A percentile compares a stretch with the other conserved stretches of the same genome.
Evolutionary conservation across 2,888 invertebrate species (phyloP).

Genomic region (Lithophane semibrunnea): DNA sequence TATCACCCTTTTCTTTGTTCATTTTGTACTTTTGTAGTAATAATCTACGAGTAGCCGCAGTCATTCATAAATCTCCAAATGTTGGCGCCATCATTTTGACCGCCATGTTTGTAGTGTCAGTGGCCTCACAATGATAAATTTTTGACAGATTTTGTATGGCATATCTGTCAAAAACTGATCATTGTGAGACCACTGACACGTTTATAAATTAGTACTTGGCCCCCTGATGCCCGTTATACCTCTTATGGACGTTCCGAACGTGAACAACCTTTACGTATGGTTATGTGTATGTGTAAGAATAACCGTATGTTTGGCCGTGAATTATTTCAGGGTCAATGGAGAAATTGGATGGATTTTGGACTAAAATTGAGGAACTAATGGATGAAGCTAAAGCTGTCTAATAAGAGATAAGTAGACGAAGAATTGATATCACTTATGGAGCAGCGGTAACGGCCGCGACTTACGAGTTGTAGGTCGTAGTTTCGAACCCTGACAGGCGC

Average conservation of each 20-base stretch:
- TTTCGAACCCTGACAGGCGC: too few species aligned
- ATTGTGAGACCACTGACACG: too few species aligned
- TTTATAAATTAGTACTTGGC: too few species aligned
- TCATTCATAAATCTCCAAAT: constrained; percentile 33
- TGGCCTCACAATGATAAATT: too few species aligned
- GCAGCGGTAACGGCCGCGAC: too few species aligned
- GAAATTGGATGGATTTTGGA: background rate
- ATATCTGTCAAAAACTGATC: too few species aligned
- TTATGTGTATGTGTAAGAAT: constrained; percentile 11
- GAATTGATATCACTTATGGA: background rate
- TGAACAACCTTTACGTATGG: constrained; percentile 7
- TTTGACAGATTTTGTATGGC: too few species aligned
- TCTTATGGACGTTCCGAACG: background rate
- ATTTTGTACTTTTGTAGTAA: constrained; percentile 14
- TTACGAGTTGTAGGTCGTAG: too few species aligned
- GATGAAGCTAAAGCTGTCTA: background rate
- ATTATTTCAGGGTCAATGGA: constrained; percentile 33
- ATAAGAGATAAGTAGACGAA: background rate
- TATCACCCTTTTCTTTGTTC: constrained; percentile 25
- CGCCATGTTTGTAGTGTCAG: constrained; percentile 27
- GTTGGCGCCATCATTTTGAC: constrained; percentile 24
- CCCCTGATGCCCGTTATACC: constrained; percentile 25
- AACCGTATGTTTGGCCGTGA: constrained; percentile 12
- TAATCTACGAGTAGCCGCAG: constrained; percentile 6
- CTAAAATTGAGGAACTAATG: background rate